phyloP scores from a whole-genome alignment of 2,797 vertebrate species.

The Mus spretus region DNA sequence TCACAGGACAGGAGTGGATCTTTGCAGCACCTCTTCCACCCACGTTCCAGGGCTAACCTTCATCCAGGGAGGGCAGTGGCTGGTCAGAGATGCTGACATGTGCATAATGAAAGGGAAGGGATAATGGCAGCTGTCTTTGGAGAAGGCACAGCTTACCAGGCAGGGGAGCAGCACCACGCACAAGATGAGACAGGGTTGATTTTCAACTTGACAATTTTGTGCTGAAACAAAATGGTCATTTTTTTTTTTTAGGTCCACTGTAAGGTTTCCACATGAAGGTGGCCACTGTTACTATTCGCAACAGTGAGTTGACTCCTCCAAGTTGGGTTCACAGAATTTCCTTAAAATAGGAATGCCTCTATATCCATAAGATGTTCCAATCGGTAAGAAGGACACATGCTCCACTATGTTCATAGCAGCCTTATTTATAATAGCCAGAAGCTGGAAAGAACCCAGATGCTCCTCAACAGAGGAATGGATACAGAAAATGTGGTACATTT shows the following conservation, averaged over 20 bases:
- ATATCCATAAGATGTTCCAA: too few species aligned
- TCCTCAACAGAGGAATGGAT: too few species aligned
- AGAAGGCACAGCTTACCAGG: not conserved
- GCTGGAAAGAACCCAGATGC: too few species aligned
- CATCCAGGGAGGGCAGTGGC: not conserved
- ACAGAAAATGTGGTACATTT: too few species aligned
- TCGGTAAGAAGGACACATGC: too few species aligned
- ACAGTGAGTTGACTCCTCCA: constrained; percentile 32
- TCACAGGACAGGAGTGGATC: not conserved
- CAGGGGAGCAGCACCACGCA: not conserved
- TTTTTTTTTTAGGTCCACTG: not conserved
- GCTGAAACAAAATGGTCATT: constrained; percentile 6
- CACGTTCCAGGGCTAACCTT: not conserved
- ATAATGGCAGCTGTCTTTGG: not conserved
- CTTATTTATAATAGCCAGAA: too few species aligned
- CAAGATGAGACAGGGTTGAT: not conserved
- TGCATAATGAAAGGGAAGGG: not conserved
- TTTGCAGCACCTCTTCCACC: not conserved
- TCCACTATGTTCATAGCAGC: too few species aligned
- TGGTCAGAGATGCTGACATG: not conserved
- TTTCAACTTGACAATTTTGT: constrained; percentile 40
- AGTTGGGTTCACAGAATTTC: constrained; percentile 52
- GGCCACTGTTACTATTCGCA: not conserved
- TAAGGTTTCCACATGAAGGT: constrained; percentile 47
- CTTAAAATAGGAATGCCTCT: constrained; percentile 36